Evolutionary conservation across 1,140 invertebrate genomes (phyloP).

Genomic region (Dendroctonus valens): DNA sequence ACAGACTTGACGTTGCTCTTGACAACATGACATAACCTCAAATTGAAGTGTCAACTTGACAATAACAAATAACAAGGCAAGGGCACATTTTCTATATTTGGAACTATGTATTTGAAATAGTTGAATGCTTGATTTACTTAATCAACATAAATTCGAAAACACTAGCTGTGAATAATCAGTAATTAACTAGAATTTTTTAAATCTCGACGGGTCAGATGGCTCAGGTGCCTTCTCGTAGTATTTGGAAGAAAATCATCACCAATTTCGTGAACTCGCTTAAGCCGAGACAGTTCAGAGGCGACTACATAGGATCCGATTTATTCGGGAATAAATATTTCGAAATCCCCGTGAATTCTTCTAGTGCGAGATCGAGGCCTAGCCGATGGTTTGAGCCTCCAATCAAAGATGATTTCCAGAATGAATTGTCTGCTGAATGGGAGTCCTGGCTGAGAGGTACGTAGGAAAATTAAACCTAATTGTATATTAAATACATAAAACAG

Average conservation of each 20-base stretch:
- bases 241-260: constrained; percentile 53
- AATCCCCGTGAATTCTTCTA: constrained; percentile 60
- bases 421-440: constrained; percentile 80
- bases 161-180: background rate
- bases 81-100: too few relatives aligned
- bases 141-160: background rate
- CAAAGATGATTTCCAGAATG: constrained; percentile 64
- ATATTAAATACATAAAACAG: background rate
- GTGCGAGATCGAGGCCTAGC: constrained; percentile 59
- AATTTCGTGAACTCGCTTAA: constrained; percentile 62
- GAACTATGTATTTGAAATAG: too few relatives aligned
- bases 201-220: constrained; percentile 36
- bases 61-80: too few relatives aligned
- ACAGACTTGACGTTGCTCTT: too few relatives aligned
- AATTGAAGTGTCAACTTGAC: too few relatives aligned
- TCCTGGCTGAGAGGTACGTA: constrained; percentile 68
- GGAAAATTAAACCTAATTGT: background rate
- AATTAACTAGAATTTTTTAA: background rate
- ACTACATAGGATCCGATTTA: constrained; percentile 61
- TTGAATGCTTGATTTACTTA: background rate
- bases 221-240: constrained; percentile 51
- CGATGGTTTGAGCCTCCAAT: constrained; percentile 70
- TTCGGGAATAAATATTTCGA: constrained; percentile 82
- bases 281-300: constrained; percentile 55
- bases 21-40: too few relatives aligned